These are phyloP conservation scores for Pseudolaguvia tuberculata DNA, from an alignment of 2,113 vertebrate genomes.

Conservation along the genomic window DNA sequence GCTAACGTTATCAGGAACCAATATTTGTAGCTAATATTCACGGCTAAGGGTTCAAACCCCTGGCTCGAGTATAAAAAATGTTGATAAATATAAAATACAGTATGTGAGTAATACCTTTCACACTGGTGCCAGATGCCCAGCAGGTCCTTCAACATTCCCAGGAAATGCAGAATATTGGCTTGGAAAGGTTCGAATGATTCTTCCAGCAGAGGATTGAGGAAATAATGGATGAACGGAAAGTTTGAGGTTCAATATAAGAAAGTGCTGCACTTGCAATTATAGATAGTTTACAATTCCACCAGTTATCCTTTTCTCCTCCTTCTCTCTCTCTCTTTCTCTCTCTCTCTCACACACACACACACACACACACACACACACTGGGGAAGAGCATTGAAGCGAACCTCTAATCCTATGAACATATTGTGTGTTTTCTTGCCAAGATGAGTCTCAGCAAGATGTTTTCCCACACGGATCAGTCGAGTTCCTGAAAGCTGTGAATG, in stretches of 20 bases:
- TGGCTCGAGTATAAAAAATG: neutral
- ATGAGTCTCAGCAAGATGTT: constrained; percentile 43
- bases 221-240: neutral
- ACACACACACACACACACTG: constrained; percentile 7
- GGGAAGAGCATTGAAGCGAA: constrained; percentile 27
- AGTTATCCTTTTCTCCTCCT: constrained; percentile 16
- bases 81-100: too few relatives aligned
- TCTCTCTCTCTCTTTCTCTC: neutral
- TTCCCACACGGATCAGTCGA: constrained; percentile 44
- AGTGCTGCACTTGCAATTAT: neutral
- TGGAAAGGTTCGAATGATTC: neutral
- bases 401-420: constrained; percentile 48
- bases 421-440: constrained; percentile 48
- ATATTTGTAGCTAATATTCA: neutral
- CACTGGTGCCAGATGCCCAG: constrained; percentile 1
- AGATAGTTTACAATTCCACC: constrained; percentile 10
- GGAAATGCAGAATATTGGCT: neutral
- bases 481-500: constrained; percentile 25
- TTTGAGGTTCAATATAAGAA: neutral
- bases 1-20: neutral
- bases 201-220: neutral
- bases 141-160: neutral
- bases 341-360: neutral
- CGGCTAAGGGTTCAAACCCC: neutral
- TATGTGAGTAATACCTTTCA: constrained; percentile 2